phyloP scores from a whole-genome alignment of 2,888 invertebrate genomes.

The Drosophila hamatofila region DNA sequence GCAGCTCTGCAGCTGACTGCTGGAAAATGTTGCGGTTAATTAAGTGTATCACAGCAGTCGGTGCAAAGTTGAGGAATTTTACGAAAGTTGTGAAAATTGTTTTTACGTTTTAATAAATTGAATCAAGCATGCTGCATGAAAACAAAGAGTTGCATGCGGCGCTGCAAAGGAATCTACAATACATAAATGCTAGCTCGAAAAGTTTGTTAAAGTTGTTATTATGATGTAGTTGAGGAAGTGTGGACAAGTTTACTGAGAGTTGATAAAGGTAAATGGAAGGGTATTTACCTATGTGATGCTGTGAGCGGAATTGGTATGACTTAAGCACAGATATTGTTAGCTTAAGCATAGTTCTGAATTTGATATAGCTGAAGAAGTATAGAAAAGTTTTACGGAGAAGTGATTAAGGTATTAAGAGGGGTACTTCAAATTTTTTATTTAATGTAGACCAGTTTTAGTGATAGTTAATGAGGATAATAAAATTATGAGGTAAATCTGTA shows the following conservation, averaged over 20 bases:
- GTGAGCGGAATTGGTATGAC: background rate
- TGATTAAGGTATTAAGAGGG: no score
- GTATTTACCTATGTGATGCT: background rate
- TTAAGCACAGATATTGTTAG: background rate
- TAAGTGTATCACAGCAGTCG: slow-evolving; percentile 25
- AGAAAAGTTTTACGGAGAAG: background rate
- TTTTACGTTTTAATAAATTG: slow-evolving; percentile 27
- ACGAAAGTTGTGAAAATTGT: slow-evolving; percentile 7
- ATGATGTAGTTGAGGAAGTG: background rate
- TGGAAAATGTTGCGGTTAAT: slow-evolving; percentile 24
- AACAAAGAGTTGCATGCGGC: background rate
- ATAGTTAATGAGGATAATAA: background rate
- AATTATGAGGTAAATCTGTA: background rate
- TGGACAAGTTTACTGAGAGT: background rate
- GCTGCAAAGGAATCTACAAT: background rate
- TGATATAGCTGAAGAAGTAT: background rate
- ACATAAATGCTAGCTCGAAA: background rate
- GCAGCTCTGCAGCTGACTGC: slow-evolving; percentile 13
- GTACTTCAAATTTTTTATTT: background rate
- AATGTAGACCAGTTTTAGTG: background rate
- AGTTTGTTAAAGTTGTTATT: background rate
- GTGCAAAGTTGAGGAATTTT: slow-evolving; percentile 13
- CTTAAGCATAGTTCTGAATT: no score
- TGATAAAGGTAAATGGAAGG: background rate
- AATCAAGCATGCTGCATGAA: slow-evolving; percentile 6